Evolutionary conservation across 2,888 invertebrate species (phyloP).

Genomic region (Frankliniella intonsa): DNA sequence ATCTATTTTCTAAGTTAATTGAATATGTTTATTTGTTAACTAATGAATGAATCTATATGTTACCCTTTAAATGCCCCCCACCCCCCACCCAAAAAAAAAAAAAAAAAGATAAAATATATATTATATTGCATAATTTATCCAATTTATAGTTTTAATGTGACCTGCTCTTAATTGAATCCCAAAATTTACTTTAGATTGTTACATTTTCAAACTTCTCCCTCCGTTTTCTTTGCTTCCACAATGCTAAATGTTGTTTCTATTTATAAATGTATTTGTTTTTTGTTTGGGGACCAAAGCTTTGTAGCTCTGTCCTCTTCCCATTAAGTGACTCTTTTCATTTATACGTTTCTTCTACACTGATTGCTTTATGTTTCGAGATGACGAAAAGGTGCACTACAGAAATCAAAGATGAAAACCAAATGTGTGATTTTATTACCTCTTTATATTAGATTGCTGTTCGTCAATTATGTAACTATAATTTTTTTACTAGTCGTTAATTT

Average conservation of each 20-base stretch:
- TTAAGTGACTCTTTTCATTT: background rate
- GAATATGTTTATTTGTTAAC: too few relatives aligned
- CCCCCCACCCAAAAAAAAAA: too few relatives aligned
- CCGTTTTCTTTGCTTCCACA: background rate
- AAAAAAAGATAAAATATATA: too few relatives aligned
- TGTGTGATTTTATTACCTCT: background rate
- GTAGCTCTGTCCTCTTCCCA: too few relatives aligned
- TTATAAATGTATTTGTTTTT: background rate
- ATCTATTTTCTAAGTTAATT: too few relatives aligned
- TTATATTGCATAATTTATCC: too few relatives aligned
- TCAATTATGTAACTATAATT: too few relatives aligned
- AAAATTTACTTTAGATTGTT: background rate
- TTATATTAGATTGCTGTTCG: background rate
- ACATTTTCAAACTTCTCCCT: background rate
- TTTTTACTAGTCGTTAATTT: too few relatives aligned
- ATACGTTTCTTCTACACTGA: background rate
- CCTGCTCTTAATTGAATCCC: too few relatives aligned
- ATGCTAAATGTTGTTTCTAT: background rate
- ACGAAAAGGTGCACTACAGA: background rate
- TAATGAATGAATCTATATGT: too few relatives aligned
- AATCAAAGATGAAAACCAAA: constrained; percentile 9
- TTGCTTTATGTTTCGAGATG: background rate
- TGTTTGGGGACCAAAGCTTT: background rate
- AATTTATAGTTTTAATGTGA: too few relatives aligned
- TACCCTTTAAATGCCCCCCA: too few relatives aligned